A percentile compares a stretch with the other conserved stretches of the same genome.
These are phyloP conservation scores for Plebejus melissa DNA, from an alignment of 2,888 invertebrate species.

Conservation along the genomic window DNA sequence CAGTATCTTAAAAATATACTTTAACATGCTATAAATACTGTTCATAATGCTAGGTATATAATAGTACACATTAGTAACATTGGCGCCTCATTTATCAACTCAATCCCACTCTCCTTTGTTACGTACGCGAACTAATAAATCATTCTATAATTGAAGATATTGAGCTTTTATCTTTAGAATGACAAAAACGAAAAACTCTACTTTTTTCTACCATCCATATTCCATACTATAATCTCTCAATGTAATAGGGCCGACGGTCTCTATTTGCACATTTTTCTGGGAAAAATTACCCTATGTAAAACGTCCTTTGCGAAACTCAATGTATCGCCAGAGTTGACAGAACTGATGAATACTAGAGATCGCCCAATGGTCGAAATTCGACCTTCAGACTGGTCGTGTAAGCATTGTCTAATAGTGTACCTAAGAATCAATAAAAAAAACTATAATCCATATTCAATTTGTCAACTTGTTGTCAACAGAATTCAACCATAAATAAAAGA, in stretches of 20 bases:
- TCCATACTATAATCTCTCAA: neutral
- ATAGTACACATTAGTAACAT: neutral
- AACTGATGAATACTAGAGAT: no score
- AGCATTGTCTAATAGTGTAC: no score
- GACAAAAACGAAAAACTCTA: neutral
- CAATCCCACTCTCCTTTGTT: conserved; percentile 3
- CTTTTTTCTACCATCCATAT: neutral
- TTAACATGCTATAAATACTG: neutral
- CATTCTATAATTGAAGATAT: conserved; percentile 3
- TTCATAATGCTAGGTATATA: neutral
- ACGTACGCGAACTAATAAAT: neutral
- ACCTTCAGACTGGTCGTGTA: no score
- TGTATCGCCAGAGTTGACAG: no score
- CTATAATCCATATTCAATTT: no score
- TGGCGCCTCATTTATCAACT: neutral
- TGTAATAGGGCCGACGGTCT: neutral
- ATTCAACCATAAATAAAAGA: no score
- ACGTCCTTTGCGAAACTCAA: no score
- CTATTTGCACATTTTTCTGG: neutral
- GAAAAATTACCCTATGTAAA: no score
- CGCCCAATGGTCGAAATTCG: no score
- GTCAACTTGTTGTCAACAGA: no score
- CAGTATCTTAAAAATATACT: no score
- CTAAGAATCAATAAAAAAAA: no score
- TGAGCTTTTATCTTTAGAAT: neutral